Conservation (phyloP, 1,140 invertebrate genomes). For the Hyles vespertilio region DNA sequence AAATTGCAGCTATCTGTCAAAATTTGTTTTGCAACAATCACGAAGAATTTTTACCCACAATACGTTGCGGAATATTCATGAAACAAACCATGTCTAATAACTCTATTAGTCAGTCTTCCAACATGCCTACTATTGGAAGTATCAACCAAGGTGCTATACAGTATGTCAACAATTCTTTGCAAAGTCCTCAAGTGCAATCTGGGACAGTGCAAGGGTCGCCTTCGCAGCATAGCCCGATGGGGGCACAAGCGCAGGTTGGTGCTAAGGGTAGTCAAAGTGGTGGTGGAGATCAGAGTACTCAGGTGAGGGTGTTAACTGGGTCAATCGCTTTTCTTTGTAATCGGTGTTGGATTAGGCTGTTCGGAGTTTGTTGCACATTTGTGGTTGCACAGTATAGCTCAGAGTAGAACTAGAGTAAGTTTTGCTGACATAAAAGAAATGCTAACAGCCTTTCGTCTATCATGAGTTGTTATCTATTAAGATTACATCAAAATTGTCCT, state of each 20-base stretch:
- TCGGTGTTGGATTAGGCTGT: too few species aligned
- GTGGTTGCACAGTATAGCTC: too few species aligned
- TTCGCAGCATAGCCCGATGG: constrained; percentile 76
- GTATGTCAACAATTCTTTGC: constrained; percentile 59
- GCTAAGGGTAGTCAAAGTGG: constrained; percentile 44
- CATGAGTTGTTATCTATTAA: too few species aligned
- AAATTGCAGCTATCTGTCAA: too few species aligned
- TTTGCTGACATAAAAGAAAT: too few species aligned
- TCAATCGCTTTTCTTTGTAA: neutral
- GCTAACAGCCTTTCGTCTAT: too few species aligned
- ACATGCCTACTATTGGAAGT: constrained; percentile 56
- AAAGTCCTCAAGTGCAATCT: constrained; percentile 62
- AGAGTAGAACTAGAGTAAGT: too few species aligned
- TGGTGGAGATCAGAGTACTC: constrained; percentile 49
- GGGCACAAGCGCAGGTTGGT: constrained; percentile 48
- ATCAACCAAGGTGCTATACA: constrained; percentile 53
- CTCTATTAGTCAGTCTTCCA: constrained; percentile 37
- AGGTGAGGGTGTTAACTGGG: constrained; percentile 35
- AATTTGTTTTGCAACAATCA: too few species aligned
- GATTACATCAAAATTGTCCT: too few species aligned
- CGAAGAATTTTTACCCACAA: too few species aligned
- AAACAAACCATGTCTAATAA: constrained; percentile 34
- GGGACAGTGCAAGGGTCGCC: constrained; percentile 70
- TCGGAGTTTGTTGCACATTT: too few species aligned
- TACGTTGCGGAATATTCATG: neutral